Base-by-base conservation (phyloP, 2,797 vertebrate species). In the Pristis pectinata region DNA sequence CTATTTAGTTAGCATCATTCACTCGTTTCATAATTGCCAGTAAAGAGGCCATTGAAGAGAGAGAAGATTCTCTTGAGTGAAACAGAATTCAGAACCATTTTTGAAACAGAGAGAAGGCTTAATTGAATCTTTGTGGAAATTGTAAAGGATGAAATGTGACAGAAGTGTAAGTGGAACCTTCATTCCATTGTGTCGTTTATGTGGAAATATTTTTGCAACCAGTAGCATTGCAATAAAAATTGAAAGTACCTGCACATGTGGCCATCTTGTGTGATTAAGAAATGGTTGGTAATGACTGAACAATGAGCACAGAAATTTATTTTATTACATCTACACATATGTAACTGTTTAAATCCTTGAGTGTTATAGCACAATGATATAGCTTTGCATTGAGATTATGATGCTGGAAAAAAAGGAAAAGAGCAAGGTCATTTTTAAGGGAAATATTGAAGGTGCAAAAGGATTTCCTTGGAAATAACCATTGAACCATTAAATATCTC, bases 71-170 rank as follows among this genome's bases (percentile, higher is more conserved):
- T 41, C 24, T 89, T 24, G 92, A 41, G 27, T 74, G 27, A 13
- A 76, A 94, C 92, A 76, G 11, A 27, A 53, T 87, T 87, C 19
- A 13, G 53, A 53, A 87, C 49, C 24, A 79, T 94, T 94, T 53
- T 22, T 93, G 92, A 72, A 49, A 67, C 67, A 34, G 92, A 72
- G n/a, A 70, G 30, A 93, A 72, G 41, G 64, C 15, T 74, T 56
- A 49, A 17, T 11, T n/a, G 30, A 72, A 74, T 74, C 70, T 44
- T 76, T 94, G 34, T 94, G 70, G 19, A 76, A 53, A 94, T n/a
- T 56, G 70, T 94, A 53, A 94, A 74, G 30, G 70, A 94, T 94
- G 92, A 94, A 53, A 94, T 76, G 67, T 94, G 85, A 19, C 70
- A 94, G 70, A 76, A 27, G 13, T 94, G 44, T 34, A 94, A 94